A percentile compares a stretch with the other conserved stretches of the same genome.
Conservation (phyloP, 2,797 vertebrate species). For the Muscicapa comitata region DNA sequence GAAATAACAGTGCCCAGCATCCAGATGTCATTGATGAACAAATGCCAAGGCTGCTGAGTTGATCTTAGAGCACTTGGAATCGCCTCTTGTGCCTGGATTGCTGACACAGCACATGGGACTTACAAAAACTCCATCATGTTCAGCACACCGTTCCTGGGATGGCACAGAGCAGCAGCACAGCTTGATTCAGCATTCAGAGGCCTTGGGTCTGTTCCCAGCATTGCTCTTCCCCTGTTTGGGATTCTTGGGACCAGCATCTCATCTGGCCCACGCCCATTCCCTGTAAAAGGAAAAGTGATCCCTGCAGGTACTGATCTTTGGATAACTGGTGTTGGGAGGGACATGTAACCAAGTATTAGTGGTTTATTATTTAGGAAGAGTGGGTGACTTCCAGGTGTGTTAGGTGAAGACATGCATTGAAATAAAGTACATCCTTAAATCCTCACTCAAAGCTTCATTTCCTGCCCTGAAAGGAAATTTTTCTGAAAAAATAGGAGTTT, state of each 20-base stretch:
- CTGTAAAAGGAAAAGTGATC: not conserved
- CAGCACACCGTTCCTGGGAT: not conserved
- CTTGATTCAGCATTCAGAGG: not conserved
- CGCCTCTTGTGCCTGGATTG: rapidly evolving
- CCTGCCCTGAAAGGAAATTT: not conserved
- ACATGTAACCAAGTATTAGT: rapidly evolving
- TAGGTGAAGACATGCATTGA: not conserved
- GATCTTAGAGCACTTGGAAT: not conserved
- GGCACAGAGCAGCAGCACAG: not conserved
- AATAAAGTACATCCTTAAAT: not conserved
- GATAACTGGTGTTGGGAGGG: not conserved
- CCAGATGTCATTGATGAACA: not conserved
- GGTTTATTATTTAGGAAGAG: not conserved
- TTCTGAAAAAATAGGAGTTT: not conserved
- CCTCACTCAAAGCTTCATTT: not conserved
- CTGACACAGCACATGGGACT: not conserved
- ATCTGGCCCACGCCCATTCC: not conserved
- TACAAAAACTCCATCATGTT: not conserved
- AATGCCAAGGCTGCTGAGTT: not conserved
- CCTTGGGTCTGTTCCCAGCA: not conserved
- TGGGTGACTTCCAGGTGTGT: not conserved
- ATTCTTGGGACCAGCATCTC: not conserved
- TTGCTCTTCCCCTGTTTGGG: not conserved
- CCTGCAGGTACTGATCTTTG: not conserved
- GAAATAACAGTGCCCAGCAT: not conserved